Base-by-base conservation (phyloP, 2,888 invertebrate species). In the Azorinus chamasolen region DNA sequence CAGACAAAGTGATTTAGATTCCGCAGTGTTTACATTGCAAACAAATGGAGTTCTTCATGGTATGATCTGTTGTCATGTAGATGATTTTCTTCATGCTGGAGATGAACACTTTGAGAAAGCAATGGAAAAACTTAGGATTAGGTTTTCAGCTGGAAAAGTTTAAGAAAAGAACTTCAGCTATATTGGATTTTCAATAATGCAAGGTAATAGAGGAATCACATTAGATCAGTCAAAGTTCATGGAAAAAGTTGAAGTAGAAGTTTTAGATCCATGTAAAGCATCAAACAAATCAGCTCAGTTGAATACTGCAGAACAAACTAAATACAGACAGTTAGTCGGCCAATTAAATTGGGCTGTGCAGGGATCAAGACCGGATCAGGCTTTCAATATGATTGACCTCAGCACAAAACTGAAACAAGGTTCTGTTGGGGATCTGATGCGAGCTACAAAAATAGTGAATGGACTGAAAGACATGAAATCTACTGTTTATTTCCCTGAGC, bases 41-140 rank as follows among this genome's bases (percentile, higher is more conserved):
- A 63, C 39, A 27, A 50, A 70, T 39, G 63, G 50, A 41, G 55
- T 61, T 16, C 32, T 77, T 12, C 53, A 27, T 24, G 79, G 82
- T 16, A 58, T 83, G 0, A 57, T 76, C 57, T 65, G 65, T 39
- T 76, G 79, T 61, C 83, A 83, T 75, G 74, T 84, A 22, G 81
- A 84, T 64, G 79, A 83, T 68, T 84, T 85, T 64, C 57, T 83
- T 10, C 82, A 83, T 71, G 80, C 80, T 43, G 73, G 83, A 37
- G 61, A 76, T 39, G 46, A 79, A 24, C n/a, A 27, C 4, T 64
- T 83, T 61, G 75, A 83, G 16, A 54, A 22, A 14, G 16, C 55
- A 5, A 72, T 78, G 63, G 18, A 10, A 0, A 75, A 66, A 46
- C 51, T 78, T 25, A 39, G 63, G 41, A 14, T 66, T 43, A 69